Evolutionary conservation across 2,888 invertebrate genomes (phyloP).

Genomic region (Empis livida): DNA sequence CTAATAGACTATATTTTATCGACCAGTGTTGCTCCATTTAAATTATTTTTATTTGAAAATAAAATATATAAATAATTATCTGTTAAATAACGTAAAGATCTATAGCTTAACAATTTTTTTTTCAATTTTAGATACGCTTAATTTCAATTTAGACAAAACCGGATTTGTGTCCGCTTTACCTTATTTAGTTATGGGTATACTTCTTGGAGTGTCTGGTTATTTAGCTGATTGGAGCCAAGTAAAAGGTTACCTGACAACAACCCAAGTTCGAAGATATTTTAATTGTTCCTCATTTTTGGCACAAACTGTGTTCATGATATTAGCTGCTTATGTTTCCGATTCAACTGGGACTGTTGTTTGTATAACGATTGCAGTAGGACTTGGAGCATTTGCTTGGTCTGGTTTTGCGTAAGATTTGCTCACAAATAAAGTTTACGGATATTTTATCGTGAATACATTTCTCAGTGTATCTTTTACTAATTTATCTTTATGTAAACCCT

Average conservation of each 20-base stretch:
- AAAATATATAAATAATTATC: too few species aligned
- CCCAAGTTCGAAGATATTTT: conserved; percentile 60
- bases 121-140: conserved; percentile 54
- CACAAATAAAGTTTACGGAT: too few species aligned
- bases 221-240: conserved; percentile 66
- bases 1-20: too few species aligned
- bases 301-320: conserved; percentile 78
- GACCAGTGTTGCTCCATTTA: too few species aligned
- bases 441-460: too few species aligned
- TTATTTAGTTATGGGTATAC: conserved; percentile 75
- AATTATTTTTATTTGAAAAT: too few species aligned
- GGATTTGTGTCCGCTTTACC: conserved; percentile 78
- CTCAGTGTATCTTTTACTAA: too few species aligned
- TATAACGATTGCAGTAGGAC: conserved; percentile 75
- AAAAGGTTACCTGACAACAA: conserved; percentile 52
- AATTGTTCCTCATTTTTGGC: conserved; percentile 59
- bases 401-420: conserved; percentile 65
- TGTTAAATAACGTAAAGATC: too few species aligned
- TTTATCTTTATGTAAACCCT: too few species aligned
- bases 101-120: too few species aligned
- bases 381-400: conserved; percentile 88
- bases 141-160: conserved; percentile 61
- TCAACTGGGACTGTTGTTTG: conserved; percentile 62
- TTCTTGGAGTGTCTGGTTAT: conserved; percentile 68
- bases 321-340: conserved; percentile 60